Percentiles rank a stretch among this genome's conserved stretches.
Evolutionary conservation across 2,888 invertebrate species (phyloP).

Genomic region (Plusia festucae): DNA sequence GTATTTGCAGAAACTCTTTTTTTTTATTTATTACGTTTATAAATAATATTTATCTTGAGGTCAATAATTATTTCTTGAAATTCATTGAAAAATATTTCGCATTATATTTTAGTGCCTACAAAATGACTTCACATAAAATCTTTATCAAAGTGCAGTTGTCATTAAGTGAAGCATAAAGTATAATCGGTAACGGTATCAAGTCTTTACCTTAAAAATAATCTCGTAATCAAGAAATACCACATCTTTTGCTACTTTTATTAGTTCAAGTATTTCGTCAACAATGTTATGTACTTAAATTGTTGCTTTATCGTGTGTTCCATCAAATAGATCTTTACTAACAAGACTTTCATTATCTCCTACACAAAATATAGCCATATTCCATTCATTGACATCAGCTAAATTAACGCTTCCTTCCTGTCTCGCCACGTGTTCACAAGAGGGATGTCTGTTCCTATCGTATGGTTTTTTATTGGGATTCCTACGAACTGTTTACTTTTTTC

Average conservation of each 20-base stretch:
- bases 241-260: background rate
- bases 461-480: constrained; percentile 61
- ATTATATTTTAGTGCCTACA: background rate
- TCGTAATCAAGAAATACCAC: background rate
- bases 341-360: constrained; percentile 33
- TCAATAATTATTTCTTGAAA: background rate
- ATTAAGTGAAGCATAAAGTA: background rate
- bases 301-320: constrained; percentile 11
- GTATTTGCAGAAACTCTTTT: constrained; percentile 28
- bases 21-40: constrained; percentile 17
- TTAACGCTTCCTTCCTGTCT: constrained; percentile 75
- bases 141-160: constrained; percentile 7
- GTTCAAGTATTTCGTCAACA: background rate
- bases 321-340: constrained; percentile 31
- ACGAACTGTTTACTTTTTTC: constrained; percentile 54
- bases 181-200: background rate
- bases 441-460: constrained; percentile 50
- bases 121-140: background rate
- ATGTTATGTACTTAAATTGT: background rate
- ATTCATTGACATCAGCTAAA: constrained; percentile 68
- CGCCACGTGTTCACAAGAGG: constrained; percentile 70
- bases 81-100: background rate
- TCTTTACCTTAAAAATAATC: constrained; percentile 1
- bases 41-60: background rate
- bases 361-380: constrained; percentile 44